Base-by-base conservation (phyloP, 2,113 vertebrate species). In the Oreochromis aureus region DNA sequence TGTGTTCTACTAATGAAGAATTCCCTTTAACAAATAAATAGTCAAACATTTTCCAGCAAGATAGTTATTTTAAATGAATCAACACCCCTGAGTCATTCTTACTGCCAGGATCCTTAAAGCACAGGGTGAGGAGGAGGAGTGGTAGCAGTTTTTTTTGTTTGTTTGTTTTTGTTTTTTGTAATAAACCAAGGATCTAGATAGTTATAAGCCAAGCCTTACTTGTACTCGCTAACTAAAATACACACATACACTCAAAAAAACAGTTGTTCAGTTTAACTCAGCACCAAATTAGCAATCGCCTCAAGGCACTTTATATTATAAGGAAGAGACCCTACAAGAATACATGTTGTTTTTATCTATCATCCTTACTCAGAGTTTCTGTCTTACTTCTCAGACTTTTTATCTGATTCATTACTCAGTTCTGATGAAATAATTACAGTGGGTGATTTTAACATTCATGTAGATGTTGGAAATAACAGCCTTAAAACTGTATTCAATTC, bases 401-500 rank as follows among this genome's bases (percentile, higher is more conserved):
- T 27, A 44, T 71, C 13, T 44, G 5, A 71, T 1, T 71, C 24
- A 18, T 24, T 18, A 24, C 66, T 46, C 8, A 2, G 22, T 16
- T 73, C 69, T 10, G 69, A 73, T 73, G 22, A 73, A 44, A 73
- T 73, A 44, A 73, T 73, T 73, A 46, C 22, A 73, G 39, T 46
- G 69, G 13, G 22, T 27, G 39, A 71, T 44, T 2, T 44, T 71
- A 71, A 71, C 66, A 44, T 44, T 71, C 66, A 16, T 1, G 39
- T 44, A 71, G 66, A 24, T 71, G 39, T 2, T 66, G 61, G 39
- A 66, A 66, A 71, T 71, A 44, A 3, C 66, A 44, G n/a, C 66
- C 66, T 16, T 44, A 0, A 71, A n/a, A 16, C 66, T 0, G 8
- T 44, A 46, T 44, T 44, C n/a, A 24, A 6, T 44, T 71, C n/a